Evolutionary conservation across 2,113 vertebrate genomes (phyloP), one percentile per base, ranked within the genome.

Genomic region (Pongo pygmaeus): DNA sequence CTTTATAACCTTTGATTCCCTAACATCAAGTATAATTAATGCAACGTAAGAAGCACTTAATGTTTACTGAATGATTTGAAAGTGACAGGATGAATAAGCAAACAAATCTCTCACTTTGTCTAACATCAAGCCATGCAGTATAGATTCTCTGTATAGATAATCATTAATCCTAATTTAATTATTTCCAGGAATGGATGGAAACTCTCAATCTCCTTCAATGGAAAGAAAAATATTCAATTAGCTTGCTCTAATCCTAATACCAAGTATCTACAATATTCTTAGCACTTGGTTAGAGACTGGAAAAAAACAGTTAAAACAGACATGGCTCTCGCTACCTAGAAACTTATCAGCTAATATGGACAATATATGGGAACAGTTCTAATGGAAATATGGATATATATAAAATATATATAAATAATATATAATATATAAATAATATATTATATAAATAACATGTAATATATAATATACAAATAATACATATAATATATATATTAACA

Each of bases 151-250:
- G 50, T 59, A 84, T 13, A 93, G 90, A 86, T 87, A 61, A 91
- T 94, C 50, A 91, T 96, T 97, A 97, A 97, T 96, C 83, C 92
- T 87, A 61, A 96, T 91, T 97, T 96, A 97, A 97, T 95, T 91
- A 98, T 89, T 98, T 98, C 97, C 94, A 98, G 89, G 96, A 97
- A 97, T 94, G 67, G 27, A 5, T 96, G 67, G 59, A 95, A 96
- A 91, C 43, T 81, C 30, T 46, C 48, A 74, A 46, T 38, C 80
- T 80, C 57, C 61, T 95, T 92, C 77, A 79, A 52, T 55, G 89
- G 84, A 95, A 92, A 97, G 30, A 89, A 97, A 94, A 61, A 89
- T 69, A 93, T 88, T 91, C 94, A 96, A 97, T 97, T 96, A 97
- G 52, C n/a, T 95, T 95, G 50, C 92, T 88, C 70, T 96, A 95